Percentiles rank a stretch among this genome's conserved stretches.
Conservation (phyloP, 2,888 invertebrate species). For the Yponomeuta malinellus region DNA sequence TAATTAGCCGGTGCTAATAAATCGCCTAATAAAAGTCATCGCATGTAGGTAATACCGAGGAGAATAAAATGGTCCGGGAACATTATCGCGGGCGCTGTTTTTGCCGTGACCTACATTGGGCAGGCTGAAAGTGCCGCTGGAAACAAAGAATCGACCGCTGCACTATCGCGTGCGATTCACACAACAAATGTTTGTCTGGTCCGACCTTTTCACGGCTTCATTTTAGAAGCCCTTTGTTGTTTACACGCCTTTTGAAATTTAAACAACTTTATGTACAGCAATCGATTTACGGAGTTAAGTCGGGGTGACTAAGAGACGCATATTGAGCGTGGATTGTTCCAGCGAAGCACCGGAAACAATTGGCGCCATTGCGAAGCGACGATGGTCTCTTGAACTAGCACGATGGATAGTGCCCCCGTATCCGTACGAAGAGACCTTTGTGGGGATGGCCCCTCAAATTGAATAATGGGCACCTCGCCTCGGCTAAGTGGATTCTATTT, state of each 20-base stretch:
- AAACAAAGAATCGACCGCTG: constrained; percentile 16
- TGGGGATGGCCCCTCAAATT: constrained; percentile 52
- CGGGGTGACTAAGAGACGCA: no score
- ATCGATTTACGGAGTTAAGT: no score
- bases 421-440: constrained; percentile 32
- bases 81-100: constrained; percentile 30
- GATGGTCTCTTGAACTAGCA: background rate
- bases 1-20: background rate
- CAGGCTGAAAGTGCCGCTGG: constrained; percentile 14
- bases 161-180: constrained; percentile 1
- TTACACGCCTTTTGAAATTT: no score
- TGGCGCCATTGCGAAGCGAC: background rate
- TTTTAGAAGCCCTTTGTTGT: constrained; percentile 17
- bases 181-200: constrained; percentile 1
- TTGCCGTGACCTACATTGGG: constrained; percentile 37
- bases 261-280: no score
- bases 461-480: constrained; percentile 59
- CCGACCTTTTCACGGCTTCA: background rate
- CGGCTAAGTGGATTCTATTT: constrained; percentile 64
- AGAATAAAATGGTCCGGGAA: constrained; percentile 30
- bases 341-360: no score
- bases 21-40: constrained; percentile 26
- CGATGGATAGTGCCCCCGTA: background rate
- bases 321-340: no score
- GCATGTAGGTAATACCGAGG: constrained; percentile 24